These are phyloP conservation scores for Nibea coibor DNA, from an alignment of 2,113 vertebrate species.

Conservation along the genomic window DNA sequence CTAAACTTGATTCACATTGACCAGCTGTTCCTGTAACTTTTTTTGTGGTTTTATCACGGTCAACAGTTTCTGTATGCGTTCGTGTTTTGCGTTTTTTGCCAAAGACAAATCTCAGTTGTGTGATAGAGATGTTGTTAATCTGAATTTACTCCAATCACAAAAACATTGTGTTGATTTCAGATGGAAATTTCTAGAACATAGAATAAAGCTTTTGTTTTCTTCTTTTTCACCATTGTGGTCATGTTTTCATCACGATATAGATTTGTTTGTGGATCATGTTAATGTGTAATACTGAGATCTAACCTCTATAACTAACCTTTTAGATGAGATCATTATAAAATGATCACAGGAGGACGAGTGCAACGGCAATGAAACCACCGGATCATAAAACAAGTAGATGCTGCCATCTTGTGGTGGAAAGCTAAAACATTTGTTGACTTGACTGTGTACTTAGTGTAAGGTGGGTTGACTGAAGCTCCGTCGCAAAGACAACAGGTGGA, in stretches of 20 bases:
- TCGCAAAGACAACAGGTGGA: neutral
- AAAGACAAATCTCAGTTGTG: conserved; percentile 4
- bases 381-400: neutral
- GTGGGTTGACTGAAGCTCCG: neutral
- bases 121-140: neutral
- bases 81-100: conserved; percentile 12
- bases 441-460: no score
- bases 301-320: neutral
- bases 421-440: neutral
- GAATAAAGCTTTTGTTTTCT: conserved; percentile 45
- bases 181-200: neutral
- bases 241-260: neutral
- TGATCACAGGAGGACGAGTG: neutral
- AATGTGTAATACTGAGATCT: neutral
- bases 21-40: neutral
- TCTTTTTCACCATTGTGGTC: neutral
- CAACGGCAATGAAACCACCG: neutral
- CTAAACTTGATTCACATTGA: neutral
- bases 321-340: neutral
- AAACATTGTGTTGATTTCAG: neutral
- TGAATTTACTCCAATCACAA: neutral
- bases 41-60: neutral
- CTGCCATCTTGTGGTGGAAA: conserved; percentile 64
- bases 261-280: neutral
- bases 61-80: neutral